Conservation (phyloP, 2,113 vertebrate genomes). For the Anolis carolinensis region DNA sequence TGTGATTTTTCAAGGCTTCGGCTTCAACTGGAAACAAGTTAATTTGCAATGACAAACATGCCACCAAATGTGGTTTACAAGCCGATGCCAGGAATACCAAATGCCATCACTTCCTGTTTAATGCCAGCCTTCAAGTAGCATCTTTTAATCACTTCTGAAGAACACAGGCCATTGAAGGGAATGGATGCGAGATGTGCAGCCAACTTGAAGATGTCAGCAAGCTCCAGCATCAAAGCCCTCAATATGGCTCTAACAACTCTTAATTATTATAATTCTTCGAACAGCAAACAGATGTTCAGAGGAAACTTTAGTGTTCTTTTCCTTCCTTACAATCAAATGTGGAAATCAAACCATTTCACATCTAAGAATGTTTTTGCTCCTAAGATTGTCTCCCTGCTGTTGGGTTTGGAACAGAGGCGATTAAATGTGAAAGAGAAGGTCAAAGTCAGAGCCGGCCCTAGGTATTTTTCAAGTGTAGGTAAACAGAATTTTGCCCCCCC, state of each 20-base stretch:
- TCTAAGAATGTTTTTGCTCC: conserved; percentile 18
- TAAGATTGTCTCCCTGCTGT: conserved; percentile 16
- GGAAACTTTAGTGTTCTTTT: conserved; percentile 59
- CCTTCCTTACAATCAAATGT: conserved; percentile 46
- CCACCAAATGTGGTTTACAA: conserved; percentile 37
- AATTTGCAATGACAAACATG: neutral
- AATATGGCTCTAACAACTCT: conserved; percentile 71
- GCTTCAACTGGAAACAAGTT: conserved; percentile 1
- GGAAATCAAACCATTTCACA: conserved; percentile 68
- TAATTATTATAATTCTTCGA: conserved; percentile 74
- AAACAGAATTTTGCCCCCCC: too few species aligned
- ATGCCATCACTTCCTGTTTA: conserved; percentile 44
- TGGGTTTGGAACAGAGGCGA: conserved; percentile 45
- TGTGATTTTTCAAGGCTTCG: neutral
- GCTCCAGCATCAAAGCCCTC: conserved; percentile 65
- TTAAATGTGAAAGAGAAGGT: conserved; percentile 59
- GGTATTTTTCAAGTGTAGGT: too few species aligned
- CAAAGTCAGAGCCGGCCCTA: too few species aligned
- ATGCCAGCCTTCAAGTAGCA: conserved; percentile 52
- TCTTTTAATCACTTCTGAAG: conserved; percentile 59
- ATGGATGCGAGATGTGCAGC: conserved; percentile 59
- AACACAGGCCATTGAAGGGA: conserved; percentile 53
- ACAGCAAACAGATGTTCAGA: conserved; percentile 72
- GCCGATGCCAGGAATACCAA: conserved; percentile 28
- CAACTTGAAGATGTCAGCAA: conserved; percentile 62